Evolutionary conservation across 1,140 invertebrate genomes (phyloP), one percentile per base, ranked within the genome.

Genomic region (Ceratoteleas bidentatus): DNA sequence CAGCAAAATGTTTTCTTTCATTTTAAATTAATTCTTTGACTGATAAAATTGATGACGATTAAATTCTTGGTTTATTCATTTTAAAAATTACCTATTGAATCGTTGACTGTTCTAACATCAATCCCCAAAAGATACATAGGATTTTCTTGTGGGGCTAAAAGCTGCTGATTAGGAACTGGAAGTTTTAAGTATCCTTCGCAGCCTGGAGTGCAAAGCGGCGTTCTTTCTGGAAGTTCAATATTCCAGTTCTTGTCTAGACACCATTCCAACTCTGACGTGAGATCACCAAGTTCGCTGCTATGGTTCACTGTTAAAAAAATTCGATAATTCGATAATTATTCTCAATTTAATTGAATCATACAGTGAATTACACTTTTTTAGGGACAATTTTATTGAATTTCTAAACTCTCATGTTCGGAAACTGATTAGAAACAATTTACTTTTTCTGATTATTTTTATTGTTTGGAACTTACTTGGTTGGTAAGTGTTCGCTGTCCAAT

Each of bases 111-210:
- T 69, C 88, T 87, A 24, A 92, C 85, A 78, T 92, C 91, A 34
- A 92, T 91, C 16, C 89, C 92, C 3, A 92, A 78, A 32, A 92
- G 85, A 13, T 91, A 52, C 34, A 92, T 73, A 4, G 91, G 86
- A 65, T 92, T 88, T 32, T 91, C 90, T 58, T 83, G 84, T 64
- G 87, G 82, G 16, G 85, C 69, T 10, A 14, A 11, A 4, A 80
- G 64, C 64, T 91, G 87, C 6, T 86, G 86, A 57, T 88, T 88
- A 1, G 88, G 81, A 9, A 90, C 50, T 8, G 89, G 88, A 34
- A 91, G 70, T 61, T 90, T 87, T n/a, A 92, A 65, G 69, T 91
- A 92, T 61, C 90, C 88, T 40, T 90, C 90, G 81, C 91, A 92
- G 0, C 87, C 88, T n/a, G 90, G 86, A 13, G 90, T 92, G 52